Evolutionary conservation across 1,140 invertebrate genomes (phyloP).

Genomic region (Zaprionus gabonicus): DNA sequence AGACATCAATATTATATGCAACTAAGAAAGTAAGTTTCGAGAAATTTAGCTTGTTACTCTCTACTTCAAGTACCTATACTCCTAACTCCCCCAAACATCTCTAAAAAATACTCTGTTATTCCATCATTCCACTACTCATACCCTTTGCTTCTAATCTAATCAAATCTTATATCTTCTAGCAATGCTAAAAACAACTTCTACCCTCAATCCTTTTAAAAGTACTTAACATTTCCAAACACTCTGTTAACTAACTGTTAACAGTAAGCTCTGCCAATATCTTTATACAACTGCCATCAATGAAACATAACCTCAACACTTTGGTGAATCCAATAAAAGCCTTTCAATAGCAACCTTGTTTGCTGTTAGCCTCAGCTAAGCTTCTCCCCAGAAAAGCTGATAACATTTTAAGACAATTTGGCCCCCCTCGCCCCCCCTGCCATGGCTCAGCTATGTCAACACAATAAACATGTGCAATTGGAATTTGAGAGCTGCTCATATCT

Average conservation of each 20-base stretch:
- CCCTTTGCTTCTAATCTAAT: background rate
- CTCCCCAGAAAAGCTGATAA: background rate
- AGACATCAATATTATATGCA: no score
- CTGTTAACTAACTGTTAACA: background rate
- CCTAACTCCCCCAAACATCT: no score
- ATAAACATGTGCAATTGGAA: conserved; percentile 18
- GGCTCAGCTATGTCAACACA: conserved; percentile 12
- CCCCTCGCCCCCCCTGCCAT: background rate
- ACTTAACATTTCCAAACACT: background rate
- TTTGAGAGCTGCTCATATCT: conserved; percentile 8
- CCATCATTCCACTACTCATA: background rate
- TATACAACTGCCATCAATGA: background rate
- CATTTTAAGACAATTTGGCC: background rate
- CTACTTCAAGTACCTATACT: no score
- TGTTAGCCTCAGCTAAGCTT: background rate
- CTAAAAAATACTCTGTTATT: no score
- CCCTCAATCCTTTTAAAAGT: background rate
- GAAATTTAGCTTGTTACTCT: no score
- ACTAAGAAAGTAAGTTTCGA: no score
- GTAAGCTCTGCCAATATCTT: background rate
- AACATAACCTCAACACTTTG: background rate
- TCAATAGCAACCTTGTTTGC: background rate
- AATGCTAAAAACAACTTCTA: background rate
- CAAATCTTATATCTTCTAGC: background rate
- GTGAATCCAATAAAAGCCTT: background rate